Evolutionary conservation across 1,140 invertebrate species (phyloP).

Genomic region (Musca domestica): DNA sequence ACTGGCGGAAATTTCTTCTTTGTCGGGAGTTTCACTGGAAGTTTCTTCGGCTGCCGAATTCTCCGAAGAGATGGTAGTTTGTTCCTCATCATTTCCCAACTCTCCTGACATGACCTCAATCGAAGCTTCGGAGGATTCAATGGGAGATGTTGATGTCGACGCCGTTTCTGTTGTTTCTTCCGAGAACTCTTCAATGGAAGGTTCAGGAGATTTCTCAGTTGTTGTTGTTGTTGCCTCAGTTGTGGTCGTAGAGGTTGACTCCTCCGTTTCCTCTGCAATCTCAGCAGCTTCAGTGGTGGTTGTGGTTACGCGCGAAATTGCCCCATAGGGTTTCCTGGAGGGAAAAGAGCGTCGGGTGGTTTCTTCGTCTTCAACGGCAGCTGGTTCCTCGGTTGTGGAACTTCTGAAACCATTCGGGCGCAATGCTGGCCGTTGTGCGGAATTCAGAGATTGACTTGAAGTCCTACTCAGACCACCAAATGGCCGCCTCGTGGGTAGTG

Average conservation of each 20-base stretch:
- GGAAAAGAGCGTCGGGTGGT: neutral
- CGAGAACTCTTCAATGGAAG: too few species aligned
- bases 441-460: too few species aligned
- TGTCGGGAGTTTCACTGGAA: neutral
- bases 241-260: neutral
- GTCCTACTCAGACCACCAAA: conserved; percentile 5
- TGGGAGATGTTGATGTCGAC: neutral
- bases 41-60: neutral
- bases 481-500: neutral
- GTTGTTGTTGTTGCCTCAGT: too few species aligned
- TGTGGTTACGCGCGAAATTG: neutral
- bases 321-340: neutral
- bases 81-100: neutral
- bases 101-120: too few species aligned
- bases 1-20: neutral
- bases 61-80: neutral
- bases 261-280: neutral
- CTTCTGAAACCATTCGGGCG: too few species aligned
- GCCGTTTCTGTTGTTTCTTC: neutral
- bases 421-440: too few species aligned
- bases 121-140: neutral
- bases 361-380: neutral
- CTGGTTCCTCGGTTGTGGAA: neutral
- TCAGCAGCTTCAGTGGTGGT: neutral
- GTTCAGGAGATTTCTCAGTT: too few species aligned